Percentiles rank a stretch among this genome's conserved stretches.
phyloP scores from a whole-genome alignment of 2,113 vertebrate genomes.

The Edolisoma coerulescens region DNA sequence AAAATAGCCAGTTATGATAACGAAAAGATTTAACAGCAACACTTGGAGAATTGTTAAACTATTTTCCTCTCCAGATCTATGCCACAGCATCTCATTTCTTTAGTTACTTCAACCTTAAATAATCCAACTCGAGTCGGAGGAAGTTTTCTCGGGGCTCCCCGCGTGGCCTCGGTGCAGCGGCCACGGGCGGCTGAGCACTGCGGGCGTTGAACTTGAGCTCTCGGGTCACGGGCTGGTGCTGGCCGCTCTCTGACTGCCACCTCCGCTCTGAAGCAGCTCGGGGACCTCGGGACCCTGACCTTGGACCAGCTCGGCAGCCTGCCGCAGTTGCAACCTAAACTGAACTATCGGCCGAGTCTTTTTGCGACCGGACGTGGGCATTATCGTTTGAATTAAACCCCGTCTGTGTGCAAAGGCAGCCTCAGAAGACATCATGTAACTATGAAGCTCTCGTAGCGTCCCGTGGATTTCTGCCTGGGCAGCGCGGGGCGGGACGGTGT shows the following conservation, averaged over 20 bases:
- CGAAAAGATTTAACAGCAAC: neutral
- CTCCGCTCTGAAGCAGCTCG: neutral
- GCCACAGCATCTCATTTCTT: neutral
- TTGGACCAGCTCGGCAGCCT: neutral
- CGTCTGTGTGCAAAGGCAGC: neutral
- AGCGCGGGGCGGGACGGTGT: too few species aligned
- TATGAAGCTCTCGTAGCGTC: too few species aligned
- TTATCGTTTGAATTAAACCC: neutral
- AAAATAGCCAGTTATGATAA: neutral
- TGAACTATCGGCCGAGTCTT: fast-evolving
- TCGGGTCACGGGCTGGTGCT: neutral
- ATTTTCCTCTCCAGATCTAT: neutral
- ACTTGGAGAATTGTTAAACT: neutral
- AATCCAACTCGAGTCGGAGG: neutral
- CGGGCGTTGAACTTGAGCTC: neutral
- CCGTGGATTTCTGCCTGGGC: neutral
- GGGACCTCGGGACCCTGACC: neutral
- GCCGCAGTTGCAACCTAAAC: neutral
- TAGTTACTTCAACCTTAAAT: neutral
- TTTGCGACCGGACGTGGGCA: fast-evolving
- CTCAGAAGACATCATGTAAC: too few species aligned
- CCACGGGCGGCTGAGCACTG: neutral
- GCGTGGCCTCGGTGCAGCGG: neutral
- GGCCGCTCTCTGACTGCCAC: neutral
- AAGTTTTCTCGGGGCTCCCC: neutral